phyloP scores from a whole-genome alignment of 2,888 invertebrate species.

The Drosophila falleni region DNA sequence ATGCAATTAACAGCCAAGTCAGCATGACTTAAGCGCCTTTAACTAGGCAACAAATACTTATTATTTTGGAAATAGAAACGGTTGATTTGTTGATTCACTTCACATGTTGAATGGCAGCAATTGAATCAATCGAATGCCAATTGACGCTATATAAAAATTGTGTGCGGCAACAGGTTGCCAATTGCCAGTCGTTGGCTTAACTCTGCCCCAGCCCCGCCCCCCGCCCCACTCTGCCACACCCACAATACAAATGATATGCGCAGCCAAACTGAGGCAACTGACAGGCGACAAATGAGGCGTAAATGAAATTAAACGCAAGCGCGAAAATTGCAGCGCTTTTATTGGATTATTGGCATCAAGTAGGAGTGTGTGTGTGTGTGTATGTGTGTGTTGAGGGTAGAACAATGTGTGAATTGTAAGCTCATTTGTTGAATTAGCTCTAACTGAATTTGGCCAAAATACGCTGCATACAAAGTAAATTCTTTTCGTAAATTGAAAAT shows the following conservation, averaged over 20 bases:
- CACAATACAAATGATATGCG: conserved; percentile 43
- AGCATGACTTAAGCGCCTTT: conserved; percentile 42
- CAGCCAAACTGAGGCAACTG: conserved; percentile 42
- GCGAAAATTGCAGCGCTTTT: conserved; percentile 77
- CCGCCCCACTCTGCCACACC: neutral
- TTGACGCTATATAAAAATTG: conserved; percentile 34
- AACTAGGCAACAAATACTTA: conserved; percentile 55
- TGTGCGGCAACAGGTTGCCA: conserved; percentile 60
- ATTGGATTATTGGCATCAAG: conserved; percentile 72
- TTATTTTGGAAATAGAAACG: conserved; percentile 39
- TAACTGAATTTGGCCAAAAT: conserved; percentile 58
- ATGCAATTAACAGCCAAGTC: conserved; percentile 42
- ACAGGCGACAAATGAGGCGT: conserved; percentile 79
- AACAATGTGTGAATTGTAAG: conserved; percentile 79
- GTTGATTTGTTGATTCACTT: conserved; percentile 6
- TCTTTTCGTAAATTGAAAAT: conserved; percentile 25
- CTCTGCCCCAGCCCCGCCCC: neutral
- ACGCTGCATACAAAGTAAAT: conserved; percentile 47
- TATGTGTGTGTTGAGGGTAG: conserved; percentile 26
- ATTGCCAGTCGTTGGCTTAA: conserved; percentile 13
- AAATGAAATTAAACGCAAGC: conserved; percentile 81
- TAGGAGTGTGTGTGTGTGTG: conserved; percentile 6
- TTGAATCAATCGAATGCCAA: conserved; percentile 49
- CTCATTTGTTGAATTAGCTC: conserved; percentile 76
- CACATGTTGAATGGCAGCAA: conserved; percentile 36